These are phyloP conservation scores for Lepus americanus DNA, from an alignment of 2,113 vertebrate genomes.

Conservation along the genomic window DNA sequence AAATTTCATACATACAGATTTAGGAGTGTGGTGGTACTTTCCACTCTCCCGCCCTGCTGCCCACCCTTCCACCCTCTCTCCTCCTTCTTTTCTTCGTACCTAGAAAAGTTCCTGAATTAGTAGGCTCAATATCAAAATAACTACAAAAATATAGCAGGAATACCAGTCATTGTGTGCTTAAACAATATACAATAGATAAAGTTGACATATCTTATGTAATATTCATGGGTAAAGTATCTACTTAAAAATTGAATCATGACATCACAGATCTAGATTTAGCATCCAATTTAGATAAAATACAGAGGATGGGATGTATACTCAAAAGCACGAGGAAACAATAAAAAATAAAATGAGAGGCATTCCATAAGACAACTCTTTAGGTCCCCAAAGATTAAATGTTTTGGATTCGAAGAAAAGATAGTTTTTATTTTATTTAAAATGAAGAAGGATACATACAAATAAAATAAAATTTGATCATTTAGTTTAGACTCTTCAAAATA, in stretches of 20 bases:
- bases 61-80: too few relatives aligned
- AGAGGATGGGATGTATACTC: background rate
- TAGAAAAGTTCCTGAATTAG: background rate
- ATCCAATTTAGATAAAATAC: background rate
- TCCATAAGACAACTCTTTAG: background rate
- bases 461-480: too few relatives aligned
- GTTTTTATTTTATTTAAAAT: background rate
- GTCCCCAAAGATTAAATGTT: background rate
- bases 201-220: background rate
- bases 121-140: background rate
- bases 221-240: background rate
- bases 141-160: background rate
- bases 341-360: background rate
- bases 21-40: too few relatives aligned
- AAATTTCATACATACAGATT: too few relatives aligned
- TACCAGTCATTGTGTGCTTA: background rate
- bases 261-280: background rate
- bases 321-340: background rate
- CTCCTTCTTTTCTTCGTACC: background rate
- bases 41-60: too few relatives aligned
- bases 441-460: background rate
- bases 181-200: background rate
- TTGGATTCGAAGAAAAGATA: background rate
- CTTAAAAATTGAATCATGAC: background rate
- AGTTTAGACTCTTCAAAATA: background rate